phyloP scores from a whole-genome alignment of 2,797 vertebrate species.

The Girardinus metallicus region DNA sequence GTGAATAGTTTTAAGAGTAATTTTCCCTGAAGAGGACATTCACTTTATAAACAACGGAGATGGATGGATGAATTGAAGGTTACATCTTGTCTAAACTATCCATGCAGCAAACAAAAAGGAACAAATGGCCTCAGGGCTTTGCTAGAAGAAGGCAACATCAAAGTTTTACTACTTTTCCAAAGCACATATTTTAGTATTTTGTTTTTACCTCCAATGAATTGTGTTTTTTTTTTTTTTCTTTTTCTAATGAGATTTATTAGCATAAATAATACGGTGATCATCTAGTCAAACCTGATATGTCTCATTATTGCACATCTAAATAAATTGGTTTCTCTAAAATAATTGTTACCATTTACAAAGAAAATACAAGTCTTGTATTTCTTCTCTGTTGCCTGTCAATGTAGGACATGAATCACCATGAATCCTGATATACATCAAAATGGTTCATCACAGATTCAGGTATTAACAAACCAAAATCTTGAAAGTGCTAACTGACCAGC shows the following conservation, averaged over 20 bases:
- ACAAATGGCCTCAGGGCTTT: constrained; percentile 1
- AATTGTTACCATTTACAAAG: not conserved
- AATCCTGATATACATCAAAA: not conserved
- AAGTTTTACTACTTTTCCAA: not conserved
- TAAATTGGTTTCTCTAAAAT: not conserved
- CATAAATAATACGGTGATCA: not conserved
- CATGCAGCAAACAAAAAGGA: not conserved
- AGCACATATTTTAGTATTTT: not conserved
- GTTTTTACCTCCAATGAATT: not conserved
- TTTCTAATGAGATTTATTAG: not conserved
- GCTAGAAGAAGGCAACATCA: not conserved
- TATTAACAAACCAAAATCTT: not conserved
- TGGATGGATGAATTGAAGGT: not conserved
- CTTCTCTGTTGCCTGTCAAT: not conserved
- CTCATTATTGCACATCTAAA: not conserved
- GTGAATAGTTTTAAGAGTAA: not conserved
- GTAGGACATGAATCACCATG: not conserved
- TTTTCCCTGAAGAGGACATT: not conserved
- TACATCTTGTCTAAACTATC: not conserved
- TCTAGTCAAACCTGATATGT: not conserved
- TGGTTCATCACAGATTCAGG: not conserved
- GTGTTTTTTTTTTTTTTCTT: not conserved
- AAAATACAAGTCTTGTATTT: not conserved
- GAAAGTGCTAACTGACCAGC: not conserved
- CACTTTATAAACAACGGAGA: not conserved